Base-by-base conservation (phyloP, 2,113 vertebrate genomes). In the Ageneiosus marmoratus region DNA sequence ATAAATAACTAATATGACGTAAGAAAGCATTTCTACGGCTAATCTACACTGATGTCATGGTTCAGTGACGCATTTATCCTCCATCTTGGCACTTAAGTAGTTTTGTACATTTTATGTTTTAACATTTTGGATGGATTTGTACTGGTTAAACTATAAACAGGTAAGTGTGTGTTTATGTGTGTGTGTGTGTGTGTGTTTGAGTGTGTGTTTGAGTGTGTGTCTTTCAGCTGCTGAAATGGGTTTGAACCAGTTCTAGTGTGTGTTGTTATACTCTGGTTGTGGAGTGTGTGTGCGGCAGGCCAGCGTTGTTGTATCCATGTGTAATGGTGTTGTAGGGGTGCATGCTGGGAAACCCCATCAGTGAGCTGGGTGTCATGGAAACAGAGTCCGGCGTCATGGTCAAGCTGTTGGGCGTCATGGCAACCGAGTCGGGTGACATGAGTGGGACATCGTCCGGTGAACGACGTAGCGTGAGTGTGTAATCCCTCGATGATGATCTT, bases 291-390 rank as follows among this genome's bases (percentile, higher is more conserved):
- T 98, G 97, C 12, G 98, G 97, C 90, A 99, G 94, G 87, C 96
- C 97, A 0, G 97, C 95, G 85, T 96, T 97, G 92, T 96, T 98
- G 94, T 98, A 98, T 77, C 97, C 97, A 0, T 97, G 92, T 0
- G 97, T 96, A 89, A 99, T 99, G 88, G 98, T 98, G 91, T 97
- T 99, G 92, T 99, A 99, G 16, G 98, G 97, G 88, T 97, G 97
- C 95, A 99, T 93, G 88, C 96, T 97, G 93, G 98, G 97, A 86
- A 98, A 95, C 85, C 96, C 96, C 94, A 98, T 97, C 90, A 99
- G 93, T 29, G 98, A 99, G 92, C 98, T 99, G 90, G 97, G 98
- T 83, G 98, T 98, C 96, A 99, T 98, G 88, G 97, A 98, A 92
- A 99, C 97, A 90, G 97, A 98, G 89, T 94, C 94, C 62, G 94